Evolutionary conservation across 2,888 invertebrate genomes (phyloP).

Genomic region (Molorchus minor): DNA sequence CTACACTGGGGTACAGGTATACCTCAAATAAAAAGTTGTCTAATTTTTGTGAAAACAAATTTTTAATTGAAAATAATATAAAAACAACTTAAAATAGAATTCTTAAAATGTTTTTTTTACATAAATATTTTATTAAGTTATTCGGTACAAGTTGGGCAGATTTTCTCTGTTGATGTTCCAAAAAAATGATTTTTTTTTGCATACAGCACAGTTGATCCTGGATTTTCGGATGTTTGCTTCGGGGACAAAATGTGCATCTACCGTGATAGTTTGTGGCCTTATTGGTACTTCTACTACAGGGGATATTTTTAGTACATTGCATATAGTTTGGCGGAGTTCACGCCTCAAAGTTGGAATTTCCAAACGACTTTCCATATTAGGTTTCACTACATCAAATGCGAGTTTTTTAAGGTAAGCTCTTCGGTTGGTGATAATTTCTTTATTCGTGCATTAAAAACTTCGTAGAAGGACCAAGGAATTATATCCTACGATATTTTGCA

Average conservation of each 20-base stretch:
- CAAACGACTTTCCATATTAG: background rate
- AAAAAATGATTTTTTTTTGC: no score
- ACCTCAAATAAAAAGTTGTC: background rate
- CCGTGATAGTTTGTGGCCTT: no score
- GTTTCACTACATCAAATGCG: background rate
- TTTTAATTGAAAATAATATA: background rate
- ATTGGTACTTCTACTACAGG: background rate
- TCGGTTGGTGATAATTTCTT: no score
- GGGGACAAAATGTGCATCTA: no score
- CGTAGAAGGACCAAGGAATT: background rate
- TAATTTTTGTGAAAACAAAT: background rate
- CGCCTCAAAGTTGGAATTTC: background rate
- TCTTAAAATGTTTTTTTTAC: no score
- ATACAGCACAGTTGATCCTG: no score
- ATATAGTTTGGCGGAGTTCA: background rate
- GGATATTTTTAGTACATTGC: background rate
- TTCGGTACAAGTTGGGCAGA: no score
- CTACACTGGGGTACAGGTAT: background rate
- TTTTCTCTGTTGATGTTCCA: no score
- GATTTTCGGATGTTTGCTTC: no score
- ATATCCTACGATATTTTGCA: background rate
- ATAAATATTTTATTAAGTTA: no score
- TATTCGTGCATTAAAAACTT: background rate
- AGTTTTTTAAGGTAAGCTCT: background rate
- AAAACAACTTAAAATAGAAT: background rate